phyloP scores from a whole-genome alignment of 2,113 vertebrate species.

The Entelurus aequoreus region DNA sequence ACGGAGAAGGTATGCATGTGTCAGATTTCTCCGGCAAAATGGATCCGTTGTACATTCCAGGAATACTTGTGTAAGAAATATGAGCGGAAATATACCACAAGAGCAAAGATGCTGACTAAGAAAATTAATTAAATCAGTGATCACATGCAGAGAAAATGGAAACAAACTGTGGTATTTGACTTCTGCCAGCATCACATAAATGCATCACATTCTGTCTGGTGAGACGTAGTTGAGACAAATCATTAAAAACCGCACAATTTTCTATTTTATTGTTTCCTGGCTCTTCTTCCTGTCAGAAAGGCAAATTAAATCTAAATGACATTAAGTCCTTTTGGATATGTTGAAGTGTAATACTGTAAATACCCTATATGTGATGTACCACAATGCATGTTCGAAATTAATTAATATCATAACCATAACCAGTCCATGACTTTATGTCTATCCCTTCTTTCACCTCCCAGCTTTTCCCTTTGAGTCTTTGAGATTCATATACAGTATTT shows the following conservation, averaged over 20 bases:
- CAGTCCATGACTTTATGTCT: constrained; percentile 32
- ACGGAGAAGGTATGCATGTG: constrained; percentile 50
- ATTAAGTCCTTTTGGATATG: background rate
- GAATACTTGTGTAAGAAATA: constrained; percentile 32
- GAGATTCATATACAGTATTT: constrained; percentile 56
- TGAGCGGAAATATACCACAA: constrained; percentile 11
- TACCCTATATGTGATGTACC: too few relatives aligned
- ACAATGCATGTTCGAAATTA: too few relatives aligned
- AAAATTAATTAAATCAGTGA: background rate
- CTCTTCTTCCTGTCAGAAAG: constrained; percentile 21
- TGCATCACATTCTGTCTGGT: constrained; percentile 1
- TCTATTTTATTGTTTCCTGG: constrained; percentile 2
- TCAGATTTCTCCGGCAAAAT: constrained; percentile 34
- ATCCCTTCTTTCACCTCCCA: constrained; percentile 32
- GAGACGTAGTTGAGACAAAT: constrained; percentile 25
- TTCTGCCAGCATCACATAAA: constrained; percentile 1
- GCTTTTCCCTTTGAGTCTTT: constrained; percentile 28
- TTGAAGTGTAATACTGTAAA: too few relatives aligned
- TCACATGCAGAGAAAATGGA: background rate
- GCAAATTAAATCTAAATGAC: constrained; percentile 7
- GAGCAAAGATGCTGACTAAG: constrained; percentile 10
- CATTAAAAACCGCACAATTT: constrained; percentile 10
- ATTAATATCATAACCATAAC: too few relatives aligned
- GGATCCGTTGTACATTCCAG: constrained; percentile 19
- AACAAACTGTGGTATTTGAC: background rate